phyloP scores from a whole-genome alignment of 2,888 invertebrate species.

The Agriotes lineatus region DNA sequence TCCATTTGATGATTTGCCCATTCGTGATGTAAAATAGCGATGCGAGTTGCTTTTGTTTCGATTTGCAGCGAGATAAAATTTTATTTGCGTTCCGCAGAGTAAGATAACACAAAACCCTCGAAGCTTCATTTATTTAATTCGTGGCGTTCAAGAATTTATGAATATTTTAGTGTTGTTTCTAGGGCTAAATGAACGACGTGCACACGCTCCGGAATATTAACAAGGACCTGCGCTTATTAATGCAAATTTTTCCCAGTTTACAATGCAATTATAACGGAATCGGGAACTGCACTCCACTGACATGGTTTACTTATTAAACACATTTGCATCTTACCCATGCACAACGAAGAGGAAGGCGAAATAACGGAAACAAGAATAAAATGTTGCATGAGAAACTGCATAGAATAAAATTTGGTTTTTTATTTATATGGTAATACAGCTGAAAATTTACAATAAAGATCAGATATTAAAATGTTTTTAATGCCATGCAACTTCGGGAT shows the following conservation, averaged over 20 bases:
- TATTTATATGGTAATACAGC: too few species aligned
- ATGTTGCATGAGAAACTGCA: too few species aligned
- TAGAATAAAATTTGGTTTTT: too few species aligned
- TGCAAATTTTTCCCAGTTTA: neutral
- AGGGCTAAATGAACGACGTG: neutral
- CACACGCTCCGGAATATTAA: neutral
- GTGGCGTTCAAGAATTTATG: constrained; percentile 6
- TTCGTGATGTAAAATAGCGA: neutral
- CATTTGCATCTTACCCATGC: constrained; percentile 6
- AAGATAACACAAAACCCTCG: neutral
- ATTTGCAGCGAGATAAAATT: constrained; percentile 6
- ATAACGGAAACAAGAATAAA: too few species aligned
- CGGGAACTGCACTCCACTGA: constrained; percentile 4
- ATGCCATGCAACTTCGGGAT: too few species aligned
- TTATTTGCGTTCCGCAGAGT: neutral
- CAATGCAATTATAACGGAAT: constrained; percentile 2
- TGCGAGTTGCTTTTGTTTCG: neutral
- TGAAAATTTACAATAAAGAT: too few species aligned
- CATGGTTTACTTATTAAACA: constrained; percentile 13
- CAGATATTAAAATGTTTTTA: too few species aligned
- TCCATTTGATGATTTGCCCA: neutral
- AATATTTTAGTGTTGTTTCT: constrained; percentile 15
- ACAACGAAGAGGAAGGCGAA: neutral
- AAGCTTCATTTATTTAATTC: constrained; percentile 14
- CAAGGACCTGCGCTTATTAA: constrained; percentile 2